Percentiles rank a stretch among this genome's conserved stretches.
These are phyloP conservation scores for Carlito syrichta DNA, from an alignment of 2,113 vertebrate genomes.

Conservation along the genomic window DNA sequence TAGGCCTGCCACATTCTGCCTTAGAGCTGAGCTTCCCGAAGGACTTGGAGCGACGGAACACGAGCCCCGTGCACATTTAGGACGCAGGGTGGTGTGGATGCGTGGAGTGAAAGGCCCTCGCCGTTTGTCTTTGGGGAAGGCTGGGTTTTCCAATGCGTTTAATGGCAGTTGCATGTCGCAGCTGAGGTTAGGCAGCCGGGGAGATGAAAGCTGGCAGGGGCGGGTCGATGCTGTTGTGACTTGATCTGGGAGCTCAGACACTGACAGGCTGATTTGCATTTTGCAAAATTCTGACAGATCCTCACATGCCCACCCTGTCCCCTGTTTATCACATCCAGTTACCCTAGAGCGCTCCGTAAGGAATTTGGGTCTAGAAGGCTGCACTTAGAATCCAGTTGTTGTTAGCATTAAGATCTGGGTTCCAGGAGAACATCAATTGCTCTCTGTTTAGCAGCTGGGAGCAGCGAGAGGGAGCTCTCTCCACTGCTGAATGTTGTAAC, in stretches of 20 bases:
- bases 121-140: neutral
- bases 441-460: slow-evolving; percentile 33
- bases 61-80: accelerated
- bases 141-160: neutral
- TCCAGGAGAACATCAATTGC: slow-evolving; percentile 9
- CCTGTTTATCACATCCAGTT: slow-evolving; percentile 21
- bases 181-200: neutral
- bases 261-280: slow-evolving; percentile 54
- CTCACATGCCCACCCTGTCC: slow-evolving; percentile 45
- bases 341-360: slow-evolving; percentile 34
- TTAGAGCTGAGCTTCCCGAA: neutral
- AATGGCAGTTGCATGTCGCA: neutral
- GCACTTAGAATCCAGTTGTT: neutral
- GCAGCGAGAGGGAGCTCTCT: neutral
- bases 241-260: slow-evolving; percentile 30
- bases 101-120: accelerated
- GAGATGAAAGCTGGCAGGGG: neutral
- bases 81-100: accelerated
- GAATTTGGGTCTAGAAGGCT: slow-evolving; percentile 32
- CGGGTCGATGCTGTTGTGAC: slow-evolving; percentile 42
- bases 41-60: neutral
- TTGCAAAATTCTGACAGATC: slow-evolving; percentile 66
- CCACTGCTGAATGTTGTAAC: no score
- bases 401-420: slow-evolving; percentile 2
- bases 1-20: no score